Evolutionary conservation across 2,888 invertebrate genomes (phyloP).

Genomic region (Glomeris marginata): DNA sequence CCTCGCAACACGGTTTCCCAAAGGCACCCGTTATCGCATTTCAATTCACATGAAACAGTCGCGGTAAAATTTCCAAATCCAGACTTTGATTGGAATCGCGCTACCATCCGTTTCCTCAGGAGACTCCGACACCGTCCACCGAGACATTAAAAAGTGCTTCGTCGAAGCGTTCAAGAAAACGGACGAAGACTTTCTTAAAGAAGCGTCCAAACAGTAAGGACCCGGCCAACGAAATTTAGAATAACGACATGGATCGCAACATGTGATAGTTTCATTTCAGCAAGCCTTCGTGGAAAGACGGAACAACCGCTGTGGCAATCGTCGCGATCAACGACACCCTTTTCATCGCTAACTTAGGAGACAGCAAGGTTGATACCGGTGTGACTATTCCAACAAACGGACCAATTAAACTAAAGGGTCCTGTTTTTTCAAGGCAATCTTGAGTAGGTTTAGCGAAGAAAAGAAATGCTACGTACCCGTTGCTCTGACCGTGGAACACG

Average conservation of each 20-base stretch:
- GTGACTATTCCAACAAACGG: neutral
- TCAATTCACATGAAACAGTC: too few species aligned
- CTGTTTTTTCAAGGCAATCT: constrained; percentile 26
- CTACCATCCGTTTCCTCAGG: constrained; percentile 7
- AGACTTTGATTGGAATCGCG: neutral
- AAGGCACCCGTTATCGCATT: constrained; percentile 22
- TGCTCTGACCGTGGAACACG: constrained; percentile 34
- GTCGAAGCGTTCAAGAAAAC: constrained; percentile 33
- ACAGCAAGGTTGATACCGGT: constrained; percentile 30
- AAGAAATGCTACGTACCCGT: constrained; percentile 24
- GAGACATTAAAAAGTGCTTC: constrained; percentile 31
- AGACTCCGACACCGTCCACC: constrained; percentile 15
- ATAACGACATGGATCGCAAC: too few species aligned
- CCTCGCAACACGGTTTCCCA: constrained; percentile 30
- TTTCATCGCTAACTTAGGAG: constrained; percentile 37
- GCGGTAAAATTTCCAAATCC: neutral
- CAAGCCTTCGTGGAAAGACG: constrained; percentile 39
- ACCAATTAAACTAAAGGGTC: constrained; percentile 1
- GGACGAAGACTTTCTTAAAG: constrained; percentile 35
- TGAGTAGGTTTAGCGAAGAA: constrained; percentile 28
- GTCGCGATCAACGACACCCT: constrained; percentile 33
- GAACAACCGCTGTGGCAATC: constrained; percentile 35
- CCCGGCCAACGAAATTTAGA: neutral
- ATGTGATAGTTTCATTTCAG: too few species aligned
- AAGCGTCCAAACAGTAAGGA: constrained; percentile 31